These are phyloP conservation scores for Dinoponera quadriceps DNA, from an alignment of 1,140 invertebrate species.

Conservation along the genomic window DNA sequence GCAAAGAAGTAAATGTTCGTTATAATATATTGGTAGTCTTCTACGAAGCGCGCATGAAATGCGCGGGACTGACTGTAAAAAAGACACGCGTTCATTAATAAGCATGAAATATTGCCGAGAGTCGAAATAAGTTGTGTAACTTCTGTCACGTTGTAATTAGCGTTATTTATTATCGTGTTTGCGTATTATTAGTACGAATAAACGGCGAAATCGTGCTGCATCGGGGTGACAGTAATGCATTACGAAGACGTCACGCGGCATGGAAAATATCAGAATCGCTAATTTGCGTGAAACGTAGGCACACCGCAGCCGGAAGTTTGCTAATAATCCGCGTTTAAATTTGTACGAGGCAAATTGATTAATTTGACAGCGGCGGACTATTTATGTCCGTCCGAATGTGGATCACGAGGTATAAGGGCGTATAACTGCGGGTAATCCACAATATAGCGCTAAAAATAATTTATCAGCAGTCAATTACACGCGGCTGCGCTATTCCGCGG, in stretches of 20 bases:
- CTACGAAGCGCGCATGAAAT: too few species aligned
- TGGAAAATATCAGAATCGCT: constrained; percentile 8
- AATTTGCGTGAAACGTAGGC: constrained; percentile 16
- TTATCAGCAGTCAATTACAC: constrained; percentile 57
- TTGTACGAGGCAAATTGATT: constrained; percentile 34
- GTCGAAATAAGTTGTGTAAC: too few species aligned
- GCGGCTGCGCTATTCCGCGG: constrained; percentile 4
- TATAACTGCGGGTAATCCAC: constrained; percentile 25
- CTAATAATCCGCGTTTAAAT: constrained; percentile 46
- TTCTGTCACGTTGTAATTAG: neutral
- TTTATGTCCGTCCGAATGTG: constrained; percentile 35
- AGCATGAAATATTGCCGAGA: too few species aligned
- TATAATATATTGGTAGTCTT: too few species aligned
- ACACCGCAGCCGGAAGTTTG: constrained; percentile 4
- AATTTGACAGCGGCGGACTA: constrained; percentile 33
- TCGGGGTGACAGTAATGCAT: neutral
- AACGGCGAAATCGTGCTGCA: neutral
- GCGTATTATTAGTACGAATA: neutral
- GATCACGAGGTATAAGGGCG: constrained; percentile 39
- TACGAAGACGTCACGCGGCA: neutral
- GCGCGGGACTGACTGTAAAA: too few species aligned
- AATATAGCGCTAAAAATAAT: constrained; percentile 49
- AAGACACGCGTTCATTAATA: too few species aligned
- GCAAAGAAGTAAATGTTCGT: too few species aligned
- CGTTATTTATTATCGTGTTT: neutral